Percentiles rank a stretch among this genome's conserved stretches.
Evolutionary conservation across 2,113 vertebrate species (phyloP).

Genomic region (Caracal caracal): DNA sequence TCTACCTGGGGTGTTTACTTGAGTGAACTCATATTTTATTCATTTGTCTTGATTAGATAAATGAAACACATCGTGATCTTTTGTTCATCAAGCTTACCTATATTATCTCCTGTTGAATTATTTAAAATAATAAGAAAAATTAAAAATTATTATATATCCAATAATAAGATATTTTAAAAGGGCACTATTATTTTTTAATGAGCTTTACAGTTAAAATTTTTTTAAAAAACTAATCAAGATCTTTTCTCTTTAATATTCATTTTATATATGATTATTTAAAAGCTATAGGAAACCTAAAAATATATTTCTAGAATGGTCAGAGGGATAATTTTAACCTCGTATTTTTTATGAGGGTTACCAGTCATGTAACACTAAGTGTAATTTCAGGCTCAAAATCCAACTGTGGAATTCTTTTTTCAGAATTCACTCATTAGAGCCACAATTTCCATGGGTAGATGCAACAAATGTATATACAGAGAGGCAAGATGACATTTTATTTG

Average conservation of each 20-base stretch:
- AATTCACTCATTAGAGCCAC: constrained; percentile 16
- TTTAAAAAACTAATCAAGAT: not conserved
- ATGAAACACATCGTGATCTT: constrained; percentile 1
- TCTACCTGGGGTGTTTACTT: constrained; percentile 12
- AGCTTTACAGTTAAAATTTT: not conserved
- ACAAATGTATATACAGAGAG: constrained; percentile 23
- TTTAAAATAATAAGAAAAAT: constrained; percentile 35
- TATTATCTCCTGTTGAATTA: not conserved
- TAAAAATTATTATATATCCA: not conserved
- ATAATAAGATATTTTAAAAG: not conserved
- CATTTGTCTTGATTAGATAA: constrained; percentile 21
- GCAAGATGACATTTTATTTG: constrained; percentile 23
- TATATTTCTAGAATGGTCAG: not conserved
- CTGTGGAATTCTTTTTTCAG: constrained; percentile 16
- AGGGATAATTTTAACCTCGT: not conserved
- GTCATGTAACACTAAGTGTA: not conserved
- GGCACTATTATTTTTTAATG: not conserved
- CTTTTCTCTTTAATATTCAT: constrained; percentile 24
- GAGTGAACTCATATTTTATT: constrained; percentile 35
- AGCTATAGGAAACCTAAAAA: not conserved
- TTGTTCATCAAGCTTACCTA: not conserved
- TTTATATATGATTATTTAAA: not conserved
- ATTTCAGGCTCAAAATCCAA: constrained; percentile 38
- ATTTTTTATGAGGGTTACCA: not conserved
- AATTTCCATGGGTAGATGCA: not conserved